Base-by-base conservation (phyloP, 1,140 invertebrate genomes). In the Penaeus chinensis region DNA sequence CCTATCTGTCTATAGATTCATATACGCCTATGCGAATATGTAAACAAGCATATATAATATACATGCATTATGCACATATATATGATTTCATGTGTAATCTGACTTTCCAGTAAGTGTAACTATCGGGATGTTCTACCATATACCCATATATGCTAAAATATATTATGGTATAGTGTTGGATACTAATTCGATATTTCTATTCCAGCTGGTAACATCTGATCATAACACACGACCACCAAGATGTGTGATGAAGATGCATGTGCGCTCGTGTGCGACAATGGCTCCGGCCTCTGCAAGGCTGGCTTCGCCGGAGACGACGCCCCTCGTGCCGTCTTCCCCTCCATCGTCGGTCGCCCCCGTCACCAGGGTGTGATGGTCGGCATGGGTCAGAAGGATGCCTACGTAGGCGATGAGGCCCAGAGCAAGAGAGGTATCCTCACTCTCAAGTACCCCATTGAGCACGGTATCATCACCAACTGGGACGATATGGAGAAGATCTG, bases 401-500 rank as follows among this genome's bases (percentile, higher is more conserved):
- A 96, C 92, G 96, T 98, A 60, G 97, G 97, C 90, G 97, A 98
- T 93, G 97, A 98, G 93, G 97, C 97, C 91, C 96, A 97, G 93
- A 96, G 95, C 94, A 97, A 97, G 93, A 94, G 96, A 94, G 96
- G 96, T 94, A 97, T 97, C 93, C 95, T 97, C 90, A 97, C 96
- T 88, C 93, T 98, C 90, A 97, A 97, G 93, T 98, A 98, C 94
- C 97, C 97, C 89, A 97, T 98, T 93, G 96, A 98, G 93, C 97
- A 98, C 94, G 97, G 97, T 91, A 97, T 98, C 93, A 96, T 98
- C 92, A 98, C 96, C 92, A 98, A 98, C 95, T 98, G 97, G 97
- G 97, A 98, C 91, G 97, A 98, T 93, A 98, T 99, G 97, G 97
- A 98, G 93, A 98, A 98, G 92, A 96, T 98, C 93, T 98, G 97